Conservation (phyloP, 2,888 invertebrate genomes). For the Cecidostiba fungosa region DNA sequence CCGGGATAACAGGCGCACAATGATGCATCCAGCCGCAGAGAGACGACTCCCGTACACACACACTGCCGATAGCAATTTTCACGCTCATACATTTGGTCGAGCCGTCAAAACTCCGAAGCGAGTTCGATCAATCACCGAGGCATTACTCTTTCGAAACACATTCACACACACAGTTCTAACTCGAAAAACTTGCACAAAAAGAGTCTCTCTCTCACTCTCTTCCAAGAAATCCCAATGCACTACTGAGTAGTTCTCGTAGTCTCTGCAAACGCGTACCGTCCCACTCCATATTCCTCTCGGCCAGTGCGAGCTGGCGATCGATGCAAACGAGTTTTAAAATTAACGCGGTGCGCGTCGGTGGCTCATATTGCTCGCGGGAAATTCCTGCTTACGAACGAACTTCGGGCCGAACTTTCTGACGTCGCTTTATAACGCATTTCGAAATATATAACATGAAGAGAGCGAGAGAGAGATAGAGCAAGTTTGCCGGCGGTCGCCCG, state of each 20-base stretch:
- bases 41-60: not conserved
- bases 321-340: conserved; percentile 51
- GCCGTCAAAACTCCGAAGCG: not conserved
- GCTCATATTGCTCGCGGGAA: conserved; percentile 18
- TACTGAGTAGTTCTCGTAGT: not conserved
- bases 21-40: not conserved
- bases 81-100: not conserved
- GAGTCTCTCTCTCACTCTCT: not conserved
- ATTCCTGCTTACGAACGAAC: not conserved
- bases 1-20: not conserved
- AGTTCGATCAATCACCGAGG: not conserved
- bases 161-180: not conserved
- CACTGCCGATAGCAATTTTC: conserved; percentile 6
- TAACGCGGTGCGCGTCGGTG: conserved; percentile 1
- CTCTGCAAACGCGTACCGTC: not conserved
- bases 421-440: conserved; percentile 24
- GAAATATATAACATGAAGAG: not conserved
- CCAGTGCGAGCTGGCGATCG: not conserved
- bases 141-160: not conserved
- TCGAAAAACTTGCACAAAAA: not conserved
- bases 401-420: conserved; percentile 12
- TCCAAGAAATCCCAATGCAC: not conserved
- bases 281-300: conserved; percentile 4
- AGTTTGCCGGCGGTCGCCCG: conserved; percentile 25
- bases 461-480: not conserved